Evolutionary conservation across 2,797 vertebrate species (phyloP).

Genomic region (Vireo griseus): DNA sequence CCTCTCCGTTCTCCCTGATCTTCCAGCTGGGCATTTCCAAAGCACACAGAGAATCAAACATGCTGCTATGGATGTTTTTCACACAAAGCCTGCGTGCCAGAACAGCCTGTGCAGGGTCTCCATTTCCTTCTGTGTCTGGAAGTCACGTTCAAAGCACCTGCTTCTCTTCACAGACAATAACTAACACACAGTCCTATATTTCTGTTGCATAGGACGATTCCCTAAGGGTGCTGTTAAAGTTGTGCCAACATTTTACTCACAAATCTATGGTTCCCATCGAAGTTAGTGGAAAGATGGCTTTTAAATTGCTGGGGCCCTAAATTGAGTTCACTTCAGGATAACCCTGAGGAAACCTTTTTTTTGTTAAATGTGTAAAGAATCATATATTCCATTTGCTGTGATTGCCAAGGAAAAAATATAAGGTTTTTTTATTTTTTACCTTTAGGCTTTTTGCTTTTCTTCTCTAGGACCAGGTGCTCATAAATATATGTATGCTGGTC

Average conservation of each 20-base stretch:
- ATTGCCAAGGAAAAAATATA: neutral
- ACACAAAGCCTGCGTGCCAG: neutral
- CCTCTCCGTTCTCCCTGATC: neutral
- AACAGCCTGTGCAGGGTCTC: neutral
- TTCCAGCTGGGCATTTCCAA: neutral
- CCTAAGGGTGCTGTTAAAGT: neutral
- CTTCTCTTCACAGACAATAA: neutral
- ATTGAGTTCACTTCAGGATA: conserved; percentile 25
- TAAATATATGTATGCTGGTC: neutral
- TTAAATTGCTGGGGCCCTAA: neutral
- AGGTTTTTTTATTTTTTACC: neutral
- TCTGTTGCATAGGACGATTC: neutral
- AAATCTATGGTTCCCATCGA: neutral
- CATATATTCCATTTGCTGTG: neutral
- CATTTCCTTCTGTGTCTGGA: neutral
- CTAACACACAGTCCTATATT: neutral
- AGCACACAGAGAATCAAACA: neutral
- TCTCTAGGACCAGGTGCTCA: neutral
- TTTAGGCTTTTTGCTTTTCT: neutral
- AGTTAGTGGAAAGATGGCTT: neutral
- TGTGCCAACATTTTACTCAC: neutral
- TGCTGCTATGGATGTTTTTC: fast-evolving
- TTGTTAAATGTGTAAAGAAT: neutral
- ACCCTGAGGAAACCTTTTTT: neutral
- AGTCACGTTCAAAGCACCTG: neutral